Base-by-base conservation (phyloP, 2,113 vertebrate species). In the Himantopus leucocephalus region DNA sequence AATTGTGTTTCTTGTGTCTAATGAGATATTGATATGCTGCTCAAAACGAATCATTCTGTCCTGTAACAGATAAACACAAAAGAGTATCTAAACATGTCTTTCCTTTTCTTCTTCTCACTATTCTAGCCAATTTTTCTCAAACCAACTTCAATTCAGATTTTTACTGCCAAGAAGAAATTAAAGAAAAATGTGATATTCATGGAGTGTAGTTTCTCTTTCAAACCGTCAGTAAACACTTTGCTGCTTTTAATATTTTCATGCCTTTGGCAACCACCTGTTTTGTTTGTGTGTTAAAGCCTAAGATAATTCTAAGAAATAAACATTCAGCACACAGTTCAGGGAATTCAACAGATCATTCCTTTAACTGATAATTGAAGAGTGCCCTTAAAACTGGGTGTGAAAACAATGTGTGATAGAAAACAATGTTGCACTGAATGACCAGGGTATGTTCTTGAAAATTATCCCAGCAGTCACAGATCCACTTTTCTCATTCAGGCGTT, bases 241-340 rank as follows among this genome's bases (percentile, higher is more conserved):
- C 26, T 88, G 35, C 19, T 77, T 82, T 64, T 75, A 92, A 62
- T 73, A 94, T 85, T 96, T 91, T 73, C 58, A 48, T 85, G 58
- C 60, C 70, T 81, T 93, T 96, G 88, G 70, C 78, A 93, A 87
- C 64, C 60, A 59, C 72, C 41, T 88, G 24, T 53, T 92, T 85
- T 60, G 13, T 62, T 82, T 88, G 21, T 90, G 18, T 75, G 17
- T 56, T 90, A 62, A 92, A 87, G 53, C 39, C 23, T 37, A 68
- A 72, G 52, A 91, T 32, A 87, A 90, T 84, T 93, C 23, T 45
- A 72, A 72, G 47, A 80, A 87, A 90, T 32, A 86, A 96, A 90
- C 52, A 73, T 80, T 53, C 48, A 50, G 21, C 17, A 29, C 30
- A 66, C 19, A 32, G 6, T 72, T 85, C 55, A 62, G 34, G 10